Conservation (phyloP, 2,113 vertebrate species). For the Montifringilla adamsi region DNA sequence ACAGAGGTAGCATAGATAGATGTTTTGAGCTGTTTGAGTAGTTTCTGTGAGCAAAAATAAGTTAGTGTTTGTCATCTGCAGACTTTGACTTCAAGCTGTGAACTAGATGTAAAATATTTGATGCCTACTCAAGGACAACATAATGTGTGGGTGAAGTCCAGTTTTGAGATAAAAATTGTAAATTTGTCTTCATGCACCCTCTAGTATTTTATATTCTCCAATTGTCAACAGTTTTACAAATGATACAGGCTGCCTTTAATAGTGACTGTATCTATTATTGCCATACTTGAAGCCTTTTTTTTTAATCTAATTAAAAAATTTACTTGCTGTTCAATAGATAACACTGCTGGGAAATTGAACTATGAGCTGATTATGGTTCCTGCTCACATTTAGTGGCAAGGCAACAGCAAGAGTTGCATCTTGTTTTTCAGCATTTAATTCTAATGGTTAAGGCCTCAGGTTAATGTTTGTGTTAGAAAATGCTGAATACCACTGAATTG, state of each 20-base stretch:
- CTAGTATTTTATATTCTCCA: neutral
- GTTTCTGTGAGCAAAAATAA: neutral
- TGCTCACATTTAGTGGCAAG: neutral
- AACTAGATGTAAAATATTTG: neutral
- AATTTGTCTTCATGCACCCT: neutral
- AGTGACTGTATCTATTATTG: neutral
- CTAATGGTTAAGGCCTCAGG: neutral
- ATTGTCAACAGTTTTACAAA: neutral
- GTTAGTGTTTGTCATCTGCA: neutral
- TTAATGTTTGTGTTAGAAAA: neutral
- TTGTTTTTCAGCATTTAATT: neutral
- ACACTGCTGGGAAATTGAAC: neutral
- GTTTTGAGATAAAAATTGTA: neutral
- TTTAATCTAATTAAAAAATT: neutral
- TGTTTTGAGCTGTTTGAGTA: neutral
- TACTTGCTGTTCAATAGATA: neutral
- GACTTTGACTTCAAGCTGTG: neutral
- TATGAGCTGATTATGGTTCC: neutral
- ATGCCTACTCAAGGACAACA: neutral
- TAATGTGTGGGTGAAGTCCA: neutral
- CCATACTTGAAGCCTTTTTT: neutral
- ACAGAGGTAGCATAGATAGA: neutral
- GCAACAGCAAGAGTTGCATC: neutral
- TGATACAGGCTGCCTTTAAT: neutral
- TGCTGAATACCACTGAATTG: neutral